Percentiles rank a stretch among this genome's conserved stretches.
Conservation (phyloP, 2,113 vertebrate genomes). For the Marcusenius ussheri region DNA sequence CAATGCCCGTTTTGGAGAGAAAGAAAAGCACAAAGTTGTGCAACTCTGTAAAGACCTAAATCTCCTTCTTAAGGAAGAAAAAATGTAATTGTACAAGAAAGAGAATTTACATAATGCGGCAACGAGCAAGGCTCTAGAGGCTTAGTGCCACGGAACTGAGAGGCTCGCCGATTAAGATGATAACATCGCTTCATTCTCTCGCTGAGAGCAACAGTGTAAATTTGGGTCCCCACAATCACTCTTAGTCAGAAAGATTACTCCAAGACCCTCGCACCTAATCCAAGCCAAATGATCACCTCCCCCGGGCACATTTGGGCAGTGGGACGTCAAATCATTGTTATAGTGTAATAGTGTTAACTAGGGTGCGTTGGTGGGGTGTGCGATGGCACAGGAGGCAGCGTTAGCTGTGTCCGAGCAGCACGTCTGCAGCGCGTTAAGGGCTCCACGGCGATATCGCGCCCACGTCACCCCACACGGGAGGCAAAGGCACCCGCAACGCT, state of each 20-base stretch:
- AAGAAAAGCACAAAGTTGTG: neutral
- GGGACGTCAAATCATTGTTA: neutral
- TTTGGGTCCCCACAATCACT: conserved; percentile 8
- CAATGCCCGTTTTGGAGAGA: neutral
- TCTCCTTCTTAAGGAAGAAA: neutral
- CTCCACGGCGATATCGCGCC: neutral
- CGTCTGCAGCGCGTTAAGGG: neutral
- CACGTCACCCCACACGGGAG: neutral
- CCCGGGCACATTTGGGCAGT: neutral
- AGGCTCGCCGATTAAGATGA: neutral
- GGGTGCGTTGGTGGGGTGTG: neutral
- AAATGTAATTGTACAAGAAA: neutral
- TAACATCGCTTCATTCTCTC: conserved; percentile 21
- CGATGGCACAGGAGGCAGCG: neutral
- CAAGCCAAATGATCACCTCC: conserved; percentile 12
- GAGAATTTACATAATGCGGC: conserved; percentile 8
- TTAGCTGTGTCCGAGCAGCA: neutral
- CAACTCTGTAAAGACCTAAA: neutral
- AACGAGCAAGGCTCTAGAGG: conserved; percentile 13
- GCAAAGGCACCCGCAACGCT: neutral
- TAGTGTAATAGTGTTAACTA: neutral
- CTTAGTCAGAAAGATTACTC: conserved; percentile 3
- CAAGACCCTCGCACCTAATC: conserved; percentile 19
- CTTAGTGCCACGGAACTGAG: neutral
- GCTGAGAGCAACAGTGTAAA: conserved; percentile 9